phyloP scores from a whole-genome alignment of 1,140 invertebrate genomes.

The Brachionus plicatilis region DNA sequence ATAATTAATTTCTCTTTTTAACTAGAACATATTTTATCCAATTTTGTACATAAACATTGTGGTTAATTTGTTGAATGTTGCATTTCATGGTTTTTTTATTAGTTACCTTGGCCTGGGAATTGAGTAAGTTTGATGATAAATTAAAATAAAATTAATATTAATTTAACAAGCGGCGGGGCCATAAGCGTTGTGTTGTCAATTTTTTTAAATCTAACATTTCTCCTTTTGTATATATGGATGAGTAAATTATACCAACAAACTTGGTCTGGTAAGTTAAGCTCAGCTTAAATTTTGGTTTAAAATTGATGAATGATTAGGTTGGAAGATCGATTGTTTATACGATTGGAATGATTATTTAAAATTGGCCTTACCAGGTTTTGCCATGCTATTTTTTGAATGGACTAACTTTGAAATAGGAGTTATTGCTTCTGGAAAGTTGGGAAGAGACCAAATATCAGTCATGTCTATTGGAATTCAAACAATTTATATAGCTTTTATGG shows the following conservation, averaged over 20 bases:
- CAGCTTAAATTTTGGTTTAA: background rate
- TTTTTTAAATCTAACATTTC: background rate
- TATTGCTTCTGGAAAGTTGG: constrained; percentile 5
- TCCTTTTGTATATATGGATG: background rate
- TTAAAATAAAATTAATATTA: background rate
- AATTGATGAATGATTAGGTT: background rate
- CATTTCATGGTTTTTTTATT: background rate
- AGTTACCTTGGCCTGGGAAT: background rate
- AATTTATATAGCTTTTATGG: constrained; percentile 34
- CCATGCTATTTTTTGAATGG: constrained; percentile 30
- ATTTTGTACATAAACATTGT: constrained; percentile 25
- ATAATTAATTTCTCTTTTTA: background rate
- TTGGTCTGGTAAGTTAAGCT: background rate
- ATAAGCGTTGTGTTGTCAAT: constrained; percentile 2
- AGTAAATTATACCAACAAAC: background rate
- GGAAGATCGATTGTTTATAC: background rate
- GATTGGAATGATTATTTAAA: constrained; percentile 32
- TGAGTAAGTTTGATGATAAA: background rate
- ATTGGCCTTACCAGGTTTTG: constrained; percentile 26
- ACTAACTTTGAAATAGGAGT: constrained; percentile 34
- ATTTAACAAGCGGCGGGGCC: background rate
- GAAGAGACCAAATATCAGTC: background rate
- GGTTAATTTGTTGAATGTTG: background rate
- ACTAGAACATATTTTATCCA: constrained; percentile 32
- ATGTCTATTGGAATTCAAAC: constrained; percentile 33